Evolutionary conservation across 2,113 vertebrate species (phyloP).

Genomic region (Festucalex cinctus): DNA sequence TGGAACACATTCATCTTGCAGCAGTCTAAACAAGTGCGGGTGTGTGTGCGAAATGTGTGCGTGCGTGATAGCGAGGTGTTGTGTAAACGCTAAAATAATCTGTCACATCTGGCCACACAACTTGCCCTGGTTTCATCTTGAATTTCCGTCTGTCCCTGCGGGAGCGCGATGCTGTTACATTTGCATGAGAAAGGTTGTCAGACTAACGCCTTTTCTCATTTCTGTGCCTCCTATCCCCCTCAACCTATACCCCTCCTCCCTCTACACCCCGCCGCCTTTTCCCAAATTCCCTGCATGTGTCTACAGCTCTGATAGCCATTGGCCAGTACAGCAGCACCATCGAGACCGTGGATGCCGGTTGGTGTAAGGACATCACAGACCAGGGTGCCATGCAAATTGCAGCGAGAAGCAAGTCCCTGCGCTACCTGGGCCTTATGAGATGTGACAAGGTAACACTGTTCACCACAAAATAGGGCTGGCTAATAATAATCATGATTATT

Average conservation of each 20-base stretch:
- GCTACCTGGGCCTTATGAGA: slow-evolving; percentile 96
- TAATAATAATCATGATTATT: too few relatives aligned
- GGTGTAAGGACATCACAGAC: slow-evolving; percentile 98
- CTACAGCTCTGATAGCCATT: slow-evolving; percentile 92
- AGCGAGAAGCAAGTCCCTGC: slow-evolving; percentile 93
- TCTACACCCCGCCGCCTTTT: background rate
- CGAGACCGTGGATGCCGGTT: slow-evolving; percentile 96
- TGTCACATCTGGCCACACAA: slow-evolving; percentile 55
- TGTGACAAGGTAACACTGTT: slow-evolving; percentile 90
- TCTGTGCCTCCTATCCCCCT: slow-evolving; percentile 14
- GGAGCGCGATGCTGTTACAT: slow-evolving; percentile 43
- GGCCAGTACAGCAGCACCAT: slow-evolving; percentile 94
- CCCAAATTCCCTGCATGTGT: slow-evolving; percentile 27
- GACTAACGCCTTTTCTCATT: slow-evolving; percentile 61
- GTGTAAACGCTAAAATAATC: slow-evolving; percentile 47
- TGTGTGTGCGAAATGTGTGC: slow-evolving; percentile 13
- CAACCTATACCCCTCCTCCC: background rate
- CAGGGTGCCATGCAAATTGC: slow-evolving; percentile 94
- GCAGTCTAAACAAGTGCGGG: slow-evolving; percentile 36
- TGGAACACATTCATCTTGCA: slow-evolving; percentile 57
- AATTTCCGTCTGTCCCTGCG: slow-evolving; percentile 43
- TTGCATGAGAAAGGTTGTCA: slow-evolving; percentile 63
- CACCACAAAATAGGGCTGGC: slow-evolving; percentile 12
- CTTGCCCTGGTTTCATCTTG: slow-evolving; percentile 42
- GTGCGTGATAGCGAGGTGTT: slow-evolving; percentile 35